A percentile compares a stretch with the other conserved stretches of the same genome.
Evolutionary conservation across 2,113 vertebrate genomes (phyloP).

Genomic region (Ceyx cyanopectus): DNA sequence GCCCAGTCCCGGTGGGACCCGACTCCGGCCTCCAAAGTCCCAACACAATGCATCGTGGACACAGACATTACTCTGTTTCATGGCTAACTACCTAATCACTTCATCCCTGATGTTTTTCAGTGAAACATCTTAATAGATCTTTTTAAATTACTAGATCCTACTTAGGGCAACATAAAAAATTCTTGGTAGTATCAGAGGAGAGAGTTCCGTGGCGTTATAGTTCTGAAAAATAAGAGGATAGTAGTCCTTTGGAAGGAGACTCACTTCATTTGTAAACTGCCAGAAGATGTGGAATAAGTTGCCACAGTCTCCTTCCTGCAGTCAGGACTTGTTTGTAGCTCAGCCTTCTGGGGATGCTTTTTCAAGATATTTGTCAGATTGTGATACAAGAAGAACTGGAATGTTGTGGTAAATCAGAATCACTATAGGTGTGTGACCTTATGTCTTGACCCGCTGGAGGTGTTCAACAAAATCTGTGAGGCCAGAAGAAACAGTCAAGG

Average conservation of each 20-base stretch:
- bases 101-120: background rate
- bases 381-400: background rate
- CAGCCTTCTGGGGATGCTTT: background rate
- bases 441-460: background rate
- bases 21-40: background rate
- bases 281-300: background rate
- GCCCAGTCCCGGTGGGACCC: background rate
- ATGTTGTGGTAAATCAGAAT: background rate
- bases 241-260: background rate
- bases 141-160: background rate
- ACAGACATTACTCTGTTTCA: background rate
- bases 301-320: background rate
- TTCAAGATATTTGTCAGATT: background rate
- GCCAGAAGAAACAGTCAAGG: background rate
- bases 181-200: background rate
- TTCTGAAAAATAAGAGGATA: background rate
- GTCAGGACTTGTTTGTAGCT: background rate
- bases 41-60: background rate
- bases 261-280: background rate
- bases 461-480: background rate
- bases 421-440: rapidly evolving
- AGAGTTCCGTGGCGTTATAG: background rate
- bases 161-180: background rate
- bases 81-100: background rate
- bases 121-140: background rate